These are phyloP conservation scores for Chelonoidis abingdonii DNA, from an alignment of 2,113 vertebrate species.

Conservation along the genomic window DNA sequence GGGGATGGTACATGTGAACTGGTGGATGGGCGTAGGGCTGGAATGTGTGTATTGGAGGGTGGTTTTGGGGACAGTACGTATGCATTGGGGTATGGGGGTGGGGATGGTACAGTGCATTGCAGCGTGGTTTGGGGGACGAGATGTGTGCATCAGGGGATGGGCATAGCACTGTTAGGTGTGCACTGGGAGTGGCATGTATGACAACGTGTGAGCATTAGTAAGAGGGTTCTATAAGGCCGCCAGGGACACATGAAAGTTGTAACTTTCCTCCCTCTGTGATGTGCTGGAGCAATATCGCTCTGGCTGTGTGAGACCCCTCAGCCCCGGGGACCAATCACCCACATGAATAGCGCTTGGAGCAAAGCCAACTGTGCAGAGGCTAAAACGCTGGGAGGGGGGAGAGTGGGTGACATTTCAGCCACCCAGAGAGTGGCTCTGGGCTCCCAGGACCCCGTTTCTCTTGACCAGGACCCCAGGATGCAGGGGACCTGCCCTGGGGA, in stretches of 20 bases:
- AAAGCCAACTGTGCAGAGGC: neutral
- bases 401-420: neutral
- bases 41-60: neutral
- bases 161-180: neutral
- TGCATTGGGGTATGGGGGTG: too few relatives aligned
- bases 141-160: neutral
- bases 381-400: accelerated
- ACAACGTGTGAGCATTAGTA: neutral
- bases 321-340: neutral
- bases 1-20: neutral
- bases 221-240: neutral
- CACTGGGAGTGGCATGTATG: neutral
- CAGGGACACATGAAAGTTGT: neutral
- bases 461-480: neutral
- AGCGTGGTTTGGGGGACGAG: too few relatives aligned
- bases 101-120: neutral
- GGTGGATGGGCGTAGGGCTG: neutral
- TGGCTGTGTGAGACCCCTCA: neutral
- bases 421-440: neutral
- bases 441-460: neutral
- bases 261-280: neutral
- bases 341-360: neutral
- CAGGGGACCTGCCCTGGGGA: neutral
- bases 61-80: too few relatives aligned
- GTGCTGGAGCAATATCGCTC: neutral